Base-by-base conservation (phyloP, 2,888 invertebrate species). In the Thereva nobilitata region DNA sequence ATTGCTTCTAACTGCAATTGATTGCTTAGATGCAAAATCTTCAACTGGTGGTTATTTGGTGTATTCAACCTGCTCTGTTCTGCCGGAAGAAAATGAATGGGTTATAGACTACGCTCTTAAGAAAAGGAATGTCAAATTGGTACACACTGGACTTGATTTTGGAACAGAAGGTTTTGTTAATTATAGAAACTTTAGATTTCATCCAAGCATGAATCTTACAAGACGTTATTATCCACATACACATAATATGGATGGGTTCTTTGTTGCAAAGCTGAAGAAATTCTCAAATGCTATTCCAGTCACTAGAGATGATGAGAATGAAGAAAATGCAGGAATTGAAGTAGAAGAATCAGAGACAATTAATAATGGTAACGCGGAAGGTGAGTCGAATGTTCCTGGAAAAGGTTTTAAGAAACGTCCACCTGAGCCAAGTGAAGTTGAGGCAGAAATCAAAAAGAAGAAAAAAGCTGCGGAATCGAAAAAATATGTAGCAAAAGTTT, bases 231-330 rank as follows among this genome's bases (percentile, higher is more conserved):
- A 99, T 82, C 99, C 99, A 0, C 99, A 99, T 78, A 90, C 92
- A 3, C 96, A 99, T 79, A 99, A 99, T 78, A 94, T 99, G 92
- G 99, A 99, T 82, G 99, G 99, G 4, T 99, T 99, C 81, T 99
- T 91, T 83, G 97, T 99, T 1, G 97, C 97, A 0, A 99, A 99
- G 82, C 81, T 99, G 9, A 95, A 96, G 82, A 99, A 99, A 78
- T 91, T 97, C 78, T 94, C 93, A 0, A 94, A 97, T 82, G 85
- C 87, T 47, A 84, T 86, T 82, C 83, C 84, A 4, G 80, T 82
- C 71, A 83, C 72, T 73, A 79, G 79, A 71, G 80, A 81, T 42
- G 74, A 80, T 64, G 80, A 82, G 64, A 77, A 80, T 45, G 79
- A 79, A n/a, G 69, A 67, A 10, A 67, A 42, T 40, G 71, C 70